Evolutionary conservation across 2,888 invertebrate genomes (phyloP), one percentile per base, ranked within the genome.

Genomic region (Spatulosminthurus flaviceps): DNA sequence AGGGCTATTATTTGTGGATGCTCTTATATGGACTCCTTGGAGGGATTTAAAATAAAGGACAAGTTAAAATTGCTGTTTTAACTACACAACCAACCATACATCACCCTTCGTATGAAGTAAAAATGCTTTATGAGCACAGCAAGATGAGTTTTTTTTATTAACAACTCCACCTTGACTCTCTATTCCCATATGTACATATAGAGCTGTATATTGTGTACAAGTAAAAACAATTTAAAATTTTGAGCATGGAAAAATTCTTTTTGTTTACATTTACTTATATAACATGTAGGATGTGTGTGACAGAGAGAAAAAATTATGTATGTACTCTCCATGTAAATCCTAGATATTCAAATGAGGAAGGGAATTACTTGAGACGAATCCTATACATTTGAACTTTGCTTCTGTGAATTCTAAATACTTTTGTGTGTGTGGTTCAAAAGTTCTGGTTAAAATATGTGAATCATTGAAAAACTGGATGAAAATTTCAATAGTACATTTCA

Each of bases 31-130:
- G 51, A 16, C 51, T 51, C 51, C 51, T 51, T 51, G 51, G 9
- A 4, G 51, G 51, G 51, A 51, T 51, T 51, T 51, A 51, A 51
- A 51, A 51, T 51, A 51, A 51, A 51, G 51, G 19, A 51, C 16
- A n/a, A 51, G 51, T 51, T 51, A 51, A 51, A 51, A 51, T 51
- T 51, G n/a, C 51, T 51, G 51, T 51, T 19, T 51, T 51, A 51
- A 51, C 7, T 51, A 51, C 51, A 19, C 16, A 13, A 51, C 2
- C 51, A 16, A 51, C 7, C 51, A 51, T 51, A 51, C 51, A 51
- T 51, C 51, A 51, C 34, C 51, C 16, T n/a, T n/a, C n/a, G 51
- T 51, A 19, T 51, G 51, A 5, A 11, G 51, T 51, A 51, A 41
- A 9, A 41, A 51, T 16, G 51, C 51, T 51, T n/a, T 13, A 41